phyloP scores from a whole-genome alignment of 1,140 invertebrate species.

The Conus ventricosus region DNA sequence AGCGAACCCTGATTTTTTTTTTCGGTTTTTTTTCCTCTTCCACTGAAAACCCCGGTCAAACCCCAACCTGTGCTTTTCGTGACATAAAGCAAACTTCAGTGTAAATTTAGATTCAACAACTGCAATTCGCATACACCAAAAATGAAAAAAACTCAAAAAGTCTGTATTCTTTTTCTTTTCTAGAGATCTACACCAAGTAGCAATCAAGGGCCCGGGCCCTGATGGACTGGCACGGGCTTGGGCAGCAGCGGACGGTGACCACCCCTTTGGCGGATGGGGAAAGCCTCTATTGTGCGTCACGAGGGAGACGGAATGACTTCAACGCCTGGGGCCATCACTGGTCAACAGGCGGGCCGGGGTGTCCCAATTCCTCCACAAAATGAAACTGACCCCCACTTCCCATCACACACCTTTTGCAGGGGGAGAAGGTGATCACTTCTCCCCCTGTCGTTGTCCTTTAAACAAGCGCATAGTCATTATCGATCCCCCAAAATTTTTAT shows the following conservation, averaged over 20 bases:
- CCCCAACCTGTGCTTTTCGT: too few species aligned
- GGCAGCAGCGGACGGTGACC: constrained; percentile 28
- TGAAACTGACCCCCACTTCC: constrained; percentile 9
- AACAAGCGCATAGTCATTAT: too few species aligned
- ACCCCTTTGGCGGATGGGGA: constrained; percentile 32
- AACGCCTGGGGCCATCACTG: constrained; percentile 21
- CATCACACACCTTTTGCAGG: constrained; percentile 10
- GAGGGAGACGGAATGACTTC: constrained; percentile 31
- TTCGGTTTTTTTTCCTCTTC: too few species aligned
- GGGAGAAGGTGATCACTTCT: background rate
- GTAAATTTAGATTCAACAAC: too few species aligned
- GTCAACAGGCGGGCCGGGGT: background rate
- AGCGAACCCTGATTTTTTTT: too few species aligned
- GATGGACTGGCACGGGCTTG: constrained; percentile 27
- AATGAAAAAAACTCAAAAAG: too few species aligned
- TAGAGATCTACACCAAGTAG: constrained; percentile 17
- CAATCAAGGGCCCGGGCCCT: constrained; percentile 11
- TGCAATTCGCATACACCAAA: too few species aligned
- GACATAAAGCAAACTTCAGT: too few species aligned
- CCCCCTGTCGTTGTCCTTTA: too few species aligned
- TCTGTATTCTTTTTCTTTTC: too few species aligned
- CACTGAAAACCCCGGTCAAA: too few species aligned
- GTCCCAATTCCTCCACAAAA: constrained; percentile 7
- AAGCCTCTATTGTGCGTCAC: constrained; percentile 19
- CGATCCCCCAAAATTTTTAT: too few species aligned